phyloP scores from a whole-genome alignment of 2,888 invertebrate genomes.

The Trissoscelio sp. region DNA sequence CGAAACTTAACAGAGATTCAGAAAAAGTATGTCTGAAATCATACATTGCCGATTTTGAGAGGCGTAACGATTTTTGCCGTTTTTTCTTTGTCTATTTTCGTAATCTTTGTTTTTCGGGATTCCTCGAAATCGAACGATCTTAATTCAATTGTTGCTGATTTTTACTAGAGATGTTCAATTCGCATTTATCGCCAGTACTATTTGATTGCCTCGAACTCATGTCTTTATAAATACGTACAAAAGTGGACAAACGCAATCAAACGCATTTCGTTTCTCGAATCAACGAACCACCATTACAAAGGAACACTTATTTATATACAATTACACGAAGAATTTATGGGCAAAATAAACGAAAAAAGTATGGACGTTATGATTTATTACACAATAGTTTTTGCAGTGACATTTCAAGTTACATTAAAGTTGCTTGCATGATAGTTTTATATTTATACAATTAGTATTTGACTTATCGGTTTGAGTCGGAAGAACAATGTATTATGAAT shows the following conservation, averaged over 20 bases:
- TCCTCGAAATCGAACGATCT: slow-evolving; percentile 47
- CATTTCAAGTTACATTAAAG: background rate
- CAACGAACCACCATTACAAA: slow-evolving; percentile 12
- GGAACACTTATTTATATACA: slow-evolving; percentile 36
- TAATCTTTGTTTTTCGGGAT: slow-evolving; percentile 65
- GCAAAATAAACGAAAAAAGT: slow-evolving; percentile 1
- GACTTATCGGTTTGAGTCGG: background rate
- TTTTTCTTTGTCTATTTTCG: too few relatives aligned
- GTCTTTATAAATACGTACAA: slow-evolving; percentile 27
- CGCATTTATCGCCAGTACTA: too few relatives aligned
- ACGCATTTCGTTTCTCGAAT: background rate
- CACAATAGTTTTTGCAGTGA: background rate
- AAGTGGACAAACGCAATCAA: slow-evolving; percentile 24
- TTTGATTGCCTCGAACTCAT: slow-evolving; percentile 6
- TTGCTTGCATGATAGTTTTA: background rate
- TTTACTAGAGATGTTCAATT: too few relatives aligned
- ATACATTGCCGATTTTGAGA: slow-evolving; percentile 74
- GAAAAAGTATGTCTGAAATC: slow-evolving; percentile 68
- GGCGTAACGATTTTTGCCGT: slow-evolving; percentile 81
- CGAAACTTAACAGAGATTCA: slow-evolving; percentile 73
- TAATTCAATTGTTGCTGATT: slow-evolving; percentile 42
- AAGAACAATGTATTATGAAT: slow-evolving; percentile 18
- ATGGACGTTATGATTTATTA: background rate
- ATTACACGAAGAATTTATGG: background rate
- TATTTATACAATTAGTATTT: slow-evolving; percentile 16